Evolutionary conservation across 2,113 vertebrate genomes (phyloP).

Genomic region (Perca flavescens): DNA sequence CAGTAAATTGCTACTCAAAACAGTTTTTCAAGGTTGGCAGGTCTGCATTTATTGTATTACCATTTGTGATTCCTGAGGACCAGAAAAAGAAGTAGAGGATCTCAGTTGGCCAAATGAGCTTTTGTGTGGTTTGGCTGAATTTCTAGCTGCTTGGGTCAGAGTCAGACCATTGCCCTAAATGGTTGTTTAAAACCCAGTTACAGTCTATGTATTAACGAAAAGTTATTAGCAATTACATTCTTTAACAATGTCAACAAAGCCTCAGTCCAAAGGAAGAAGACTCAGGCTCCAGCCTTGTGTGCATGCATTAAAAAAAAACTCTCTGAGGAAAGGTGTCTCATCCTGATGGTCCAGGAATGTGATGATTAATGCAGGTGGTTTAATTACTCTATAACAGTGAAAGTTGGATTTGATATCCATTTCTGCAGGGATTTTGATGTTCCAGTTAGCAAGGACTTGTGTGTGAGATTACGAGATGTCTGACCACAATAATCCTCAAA

Average conservation of each 20-base stretch:
- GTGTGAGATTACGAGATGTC: neutral
- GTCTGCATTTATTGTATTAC: neutral
- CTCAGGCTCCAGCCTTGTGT: neutral
- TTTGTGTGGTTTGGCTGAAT: constrained; percentile 24
- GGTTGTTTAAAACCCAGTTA: neutral
- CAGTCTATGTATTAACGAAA: constrained; percentile 1
- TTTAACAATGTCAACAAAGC: neutral
- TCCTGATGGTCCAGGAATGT: neutral
- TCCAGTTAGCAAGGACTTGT: neutral
- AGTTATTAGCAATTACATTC: neutral
- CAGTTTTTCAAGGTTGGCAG: no score
- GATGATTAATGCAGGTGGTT: constrained; percentile 2
- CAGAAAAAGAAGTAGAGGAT: constrained; percentile 15
- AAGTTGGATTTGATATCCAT: neutral
- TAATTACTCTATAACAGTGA: constrained; percentile 7
- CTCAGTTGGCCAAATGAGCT: constrained; percentile 3
- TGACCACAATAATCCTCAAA: neutral
- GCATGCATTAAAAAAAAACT: neutral
- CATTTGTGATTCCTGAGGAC: neutral
- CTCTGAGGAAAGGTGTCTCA: constrained; percentile 13
- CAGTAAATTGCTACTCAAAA: no score
- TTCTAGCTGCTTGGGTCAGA: constrained; percentile 10
- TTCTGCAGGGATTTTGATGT: neutral
- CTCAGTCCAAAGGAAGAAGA: neutral
- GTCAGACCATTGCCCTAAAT: neutral